Evolutionary conservation across 2,888 invertebrate species (phyloP).

Genomic region (Sarcophaga rosellei): DNA sequence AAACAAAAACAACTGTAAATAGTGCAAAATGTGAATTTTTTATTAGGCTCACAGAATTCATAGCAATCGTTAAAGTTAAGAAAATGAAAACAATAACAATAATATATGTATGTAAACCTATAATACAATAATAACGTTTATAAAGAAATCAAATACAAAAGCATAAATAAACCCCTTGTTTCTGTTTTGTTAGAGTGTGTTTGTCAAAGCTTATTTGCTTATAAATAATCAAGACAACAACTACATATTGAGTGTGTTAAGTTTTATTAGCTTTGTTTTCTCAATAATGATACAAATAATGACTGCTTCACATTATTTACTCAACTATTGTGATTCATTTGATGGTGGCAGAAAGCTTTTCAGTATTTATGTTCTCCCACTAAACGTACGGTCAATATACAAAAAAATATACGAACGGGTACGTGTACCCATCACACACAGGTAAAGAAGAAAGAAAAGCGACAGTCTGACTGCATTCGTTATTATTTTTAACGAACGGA

Average conservation of each 20-base stretch:
- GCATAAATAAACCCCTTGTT: not conserved
- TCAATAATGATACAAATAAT: not conserved
- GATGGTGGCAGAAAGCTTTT: conserved; percentile 8
- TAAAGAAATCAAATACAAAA: not conserved
- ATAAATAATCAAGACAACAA: not conserved
- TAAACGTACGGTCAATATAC: conserved; percentile 69
- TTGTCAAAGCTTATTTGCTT: not conserved
- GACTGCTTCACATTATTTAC: not conserved
- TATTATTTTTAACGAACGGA: too few species aligned
- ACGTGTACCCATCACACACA: too few species aligned
- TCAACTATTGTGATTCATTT: conserved; percentile 8
- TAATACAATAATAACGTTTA: not conserved
- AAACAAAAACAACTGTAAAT: conserved; percentile 72
- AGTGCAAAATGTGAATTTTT: conserved; percentile 79
- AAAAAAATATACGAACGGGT: not conserved
- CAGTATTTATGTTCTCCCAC: conserved; percentile 73
- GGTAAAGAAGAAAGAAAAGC: too few species aligned
- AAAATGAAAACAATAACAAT: not conserved
- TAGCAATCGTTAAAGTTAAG: not conserved
- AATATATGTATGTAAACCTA: not conserved
- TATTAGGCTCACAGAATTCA: conserved; percentile 74
- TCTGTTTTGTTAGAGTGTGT: too few species aligned
- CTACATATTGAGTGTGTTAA: not conserved
- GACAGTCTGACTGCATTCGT: too few species aligned
- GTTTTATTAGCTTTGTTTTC: conserved; percentile 36